phyloP scores from a whole-genome alignment of 2,113 vertebrate genomes.

The Entosphenus tridentatus region DNA sequence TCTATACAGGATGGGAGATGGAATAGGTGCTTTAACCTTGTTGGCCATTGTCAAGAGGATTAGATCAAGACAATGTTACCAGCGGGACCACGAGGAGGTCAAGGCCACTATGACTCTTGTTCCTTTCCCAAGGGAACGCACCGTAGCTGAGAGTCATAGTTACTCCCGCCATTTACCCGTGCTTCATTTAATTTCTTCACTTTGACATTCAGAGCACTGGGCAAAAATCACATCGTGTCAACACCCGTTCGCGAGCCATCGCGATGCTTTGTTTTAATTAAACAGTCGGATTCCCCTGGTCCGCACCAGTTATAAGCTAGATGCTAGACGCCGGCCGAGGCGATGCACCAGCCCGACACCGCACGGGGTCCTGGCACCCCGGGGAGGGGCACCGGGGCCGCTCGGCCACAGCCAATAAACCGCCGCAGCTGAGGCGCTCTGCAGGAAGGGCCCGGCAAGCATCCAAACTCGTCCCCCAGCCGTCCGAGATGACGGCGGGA shows the following conservation, averaged over 20 bases:
- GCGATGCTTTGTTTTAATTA: slow-evolving; percentile 10
- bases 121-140: too few species aligned
- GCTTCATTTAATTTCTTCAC: slow-evolving; percentile 12
- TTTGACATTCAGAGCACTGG: slow-evolving; percentile 12
- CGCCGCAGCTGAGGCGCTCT: neutral
- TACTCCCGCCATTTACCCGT: slow-evolving; percentile 3
- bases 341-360: too few species aligned
- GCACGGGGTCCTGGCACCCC: too few species aligned
- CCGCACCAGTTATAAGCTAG: slow-evolving; percentile 7
- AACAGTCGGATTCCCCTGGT: neutral
- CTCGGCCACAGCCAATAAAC: neutral
- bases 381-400: neutral
- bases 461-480: neutral
- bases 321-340: neutral
- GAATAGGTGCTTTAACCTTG: too few species aligned
- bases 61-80: too few species aligned
- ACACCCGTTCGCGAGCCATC: neutral
- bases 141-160: neutral
- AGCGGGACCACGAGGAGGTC: too few species aligned
- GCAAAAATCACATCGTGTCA: slow-evolving; percentile 10
- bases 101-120: too few species aligned
- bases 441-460: neutral
- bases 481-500: neutral
- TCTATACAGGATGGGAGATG: too few species aligned
- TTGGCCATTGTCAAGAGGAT: too few species aligned